Base-by-base conservation (phyloP, 2,888 invertebrate species). In the Galerucella nymphaeae region DNA sequence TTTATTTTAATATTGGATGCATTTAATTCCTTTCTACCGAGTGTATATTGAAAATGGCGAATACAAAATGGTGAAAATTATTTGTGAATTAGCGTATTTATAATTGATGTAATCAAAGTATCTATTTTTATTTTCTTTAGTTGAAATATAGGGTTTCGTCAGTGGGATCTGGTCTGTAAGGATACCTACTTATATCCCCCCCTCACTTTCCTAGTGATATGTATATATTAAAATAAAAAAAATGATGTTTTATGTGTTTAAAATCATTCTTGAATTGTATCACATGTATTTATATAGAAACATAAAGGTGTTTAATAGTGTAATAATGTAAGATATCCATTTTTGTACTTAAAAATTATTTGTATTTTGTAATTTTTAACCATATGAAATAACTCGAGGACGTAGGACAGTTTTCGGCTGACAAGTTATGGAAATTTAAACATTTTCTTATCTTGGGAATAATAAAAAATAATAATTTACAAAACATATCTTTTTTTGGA, bases 261-360 rank as follows among this genome's bases (percentile, higher is more conserved):
- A n/a, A 76, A 82, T 80, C 81, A 82, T 81, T 83, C 81, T 83
- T 83, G 81, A 80, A 81, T 81, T 81, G 79, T 82, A 79, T 80
- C 80, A 82, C 81, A 81, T 83, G 83, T 83, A 83, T 83, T 82
- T 83, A 83, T 83, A 83, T 82, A 83, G 80, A 62, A 68, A 62
- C 58, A 62, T 73, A 69, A 72, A 78, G 80, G 78, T 82, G 82
- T 83, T 82, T 82, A 80, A 83, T 84, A 83, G 82, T 83, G 83
- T 79, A 84, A 84, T 84, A 83, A 80, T 84, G 84, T 84, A 84
- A 83, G 82, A 83, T 84, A 82, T 81, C 82, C 79, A 80, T 77
- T 53, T 83, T 83, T 83, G 83, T 83, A 83, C 82, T 83, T 83
- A 83, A 82, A 82, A 80, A 82, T 82, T 82, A 78, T 82, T 82